Conservation (phyloP, 1,140 invertebrate species). For the Nasonia vitripennis region DNA sequence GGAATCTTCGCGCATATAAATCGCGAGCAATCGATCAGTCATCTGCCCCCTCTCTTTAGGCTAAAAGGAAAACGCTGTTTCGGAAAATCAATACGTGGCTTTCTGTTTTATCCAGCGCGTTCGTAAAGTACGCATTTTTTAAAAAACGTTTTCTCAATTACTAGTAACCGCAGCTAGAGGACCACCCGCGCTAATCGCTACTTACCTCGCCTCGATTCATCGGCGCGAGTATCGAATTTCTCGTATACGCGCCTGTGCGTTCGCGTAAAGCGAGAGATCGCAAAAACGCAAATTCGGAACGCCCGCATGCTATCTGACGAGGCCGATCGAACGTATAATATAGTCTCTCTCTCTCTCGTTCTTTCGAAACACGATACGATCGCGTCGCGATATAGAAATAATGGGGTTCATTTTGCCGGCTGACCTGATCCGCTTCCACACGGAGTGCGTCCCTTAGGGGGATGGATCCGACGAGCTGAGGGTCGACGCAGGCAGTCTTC, state of each 20-base stretch:
- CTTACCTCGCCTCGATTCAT: neutral
- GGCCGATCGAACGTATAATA: neutral
- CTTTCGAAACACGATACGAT: slow-evolving; percentile 13
- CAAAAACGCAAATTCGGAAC: slow-evolving; percentile 14
- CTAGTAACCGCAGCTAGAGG: no score
- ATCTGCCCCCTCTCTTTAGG: no score
- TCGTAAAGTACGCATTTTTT: no score
- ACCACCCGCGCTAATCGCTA: neutral
- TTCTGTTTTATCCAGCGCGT: neutral
- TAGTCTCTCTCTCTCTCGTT: neutral
- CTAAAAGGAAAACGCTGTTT: no score
- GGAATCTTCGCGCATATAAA: slow-evolving; percentile 18
- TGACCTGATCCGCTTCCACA: slow-evolving; percentile 6
- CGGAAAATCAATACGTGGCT: neutral
- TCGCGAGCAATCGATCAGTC: neutral
- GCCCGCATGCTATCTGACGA: slow-evolving; percentile 25
- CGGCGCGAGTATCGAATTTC: neutral
- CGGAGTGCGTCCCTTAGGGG: neutral
- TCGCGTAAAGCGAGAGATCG: neutral
- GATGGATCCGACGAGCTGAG: neutral
- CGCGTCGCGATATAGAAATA: slow-evolving; percentile 29
- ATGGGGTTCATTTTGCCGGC: slow-evolving; percentile 34
- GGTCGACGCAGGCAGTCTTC: neutral
- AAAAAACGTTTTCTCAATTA: no score
- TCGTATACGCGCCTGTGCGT: neutral